Conservation (phyloP, 2,113 vertebrate genomes). For the Oplegnathus fasciatus region DNA sequence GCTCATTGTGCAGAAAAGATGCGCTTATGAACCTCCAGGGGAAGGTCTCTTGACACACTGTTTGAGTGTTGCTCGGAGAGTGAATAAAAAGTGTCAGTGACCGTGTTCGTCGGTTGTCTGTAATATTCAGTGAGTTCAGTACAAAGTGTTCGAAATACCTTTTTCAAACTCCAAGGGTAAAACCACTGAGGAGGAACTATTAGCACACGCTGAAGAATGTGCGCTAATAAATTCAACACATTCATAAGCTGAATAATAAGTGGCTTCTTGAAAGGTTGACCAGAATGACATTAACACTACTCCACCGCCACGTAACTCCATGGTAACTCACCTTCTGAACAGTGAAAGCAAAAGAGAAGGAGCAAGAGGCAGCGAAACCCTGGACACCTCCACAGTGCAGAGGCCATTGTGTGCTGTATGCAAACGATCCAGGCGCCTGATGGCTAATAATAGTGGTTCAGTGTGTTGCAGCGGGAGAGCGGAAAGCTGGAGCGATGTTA, state of each 20-base stretch:
- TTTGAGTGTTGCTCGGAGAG: slow-evolving; percentile 10
- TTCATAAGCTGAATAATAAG: slow-evolving; percentile 65
- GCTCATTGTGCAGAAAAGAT: slow-evolving; percentile 28
- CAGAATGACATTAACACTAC: slow-evolving; percentile 48
- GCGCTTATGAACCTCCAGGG: slow-evolving; percentile 18
- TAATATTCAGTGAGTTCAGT: slow-evolving; percentile 31
- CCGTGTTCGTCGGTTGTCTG: neutral
- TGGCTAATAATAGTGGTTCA: slow-evolving; percentile 52
- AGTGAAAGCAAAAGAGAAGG: slow-evolving; percentile 73
- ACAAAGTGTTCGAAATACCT: slow-evolving; percentile 33
- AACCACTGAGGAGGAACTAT: slow-evolving; percentile 46
- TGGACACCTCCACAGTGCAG: slow-evolving; percentile 77
- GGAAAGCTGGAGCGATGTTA: slow-evolving; percentile 68
- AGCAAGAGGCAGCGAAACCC: slow-evolving; percentile 76
- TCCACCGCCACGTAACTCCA: slow-evolving; percentile 41
- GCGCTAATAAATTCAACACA: slow-evolving; percentile 62
- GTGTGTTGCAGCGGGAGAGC: slow-evolving; percentile 37
- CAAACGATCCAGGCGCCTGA: slow-evolving; percentile 61
- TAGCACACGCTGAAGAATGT: neutral
- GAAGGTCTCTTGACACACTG: neutral
- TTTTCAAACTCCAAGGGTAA: slow-evolving; percentile 65
- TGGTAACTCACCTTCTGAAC: slow-evolving; percentile 82
- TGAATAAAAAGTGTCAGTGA: slow-evolving; percentile 16
- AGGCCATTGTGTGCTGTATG: slow-evolving; percentile 78
- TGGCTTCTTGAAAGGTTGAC: slow-evolving; percentile 55